These are phyloP conservation scores for Erpetoichthys calabaricus DNA, from an alignment of 2,797 vertebrate species.

Conservation along the genomic window DNA sequence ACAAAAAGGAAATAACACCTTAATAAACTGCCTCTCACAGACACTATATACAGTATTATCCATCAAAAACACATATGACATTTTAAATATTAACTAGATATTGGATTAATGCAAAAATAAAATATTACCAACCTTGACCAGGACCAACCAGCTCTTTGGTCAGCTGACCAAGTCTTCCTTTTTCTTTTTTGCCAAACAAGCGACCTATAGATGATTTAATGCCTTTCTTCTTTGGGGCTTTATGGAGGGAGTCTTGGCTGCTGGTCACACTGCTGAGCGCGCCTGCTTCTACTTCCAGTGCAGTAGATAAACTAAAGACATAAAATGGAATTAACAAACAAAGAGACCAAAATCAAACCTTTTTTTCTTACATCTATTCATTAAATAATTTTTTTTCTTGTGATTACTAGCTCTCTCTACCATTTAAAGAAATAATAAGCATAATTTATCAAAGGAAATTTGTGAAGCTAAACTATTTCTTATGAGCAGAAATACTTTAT, in stretches of 20 bases:
- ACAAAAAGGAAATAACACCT: too few relatives aligned
- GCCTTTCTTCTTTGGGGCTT: constrained; percentile 97
- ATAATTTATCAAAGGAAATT: too few relatives aligned
- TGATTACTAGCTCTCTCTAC: too few relatives aligned
- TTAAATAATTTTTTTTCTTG: too few relatives aligned
- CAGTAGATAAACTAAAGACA: constrained; percentile 62
- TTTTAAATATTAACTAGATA: background rate
- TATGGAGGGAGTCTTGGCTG: constrained; percentile 94
- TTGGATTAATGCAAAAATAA: background rate
- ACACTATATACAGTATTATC: too few relatives aligned
- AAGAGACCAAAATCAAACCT: background rate
- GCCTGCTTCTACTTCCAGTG: constrained; percentile 79
- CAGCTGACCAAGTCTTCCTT: constrained; percentile 77
- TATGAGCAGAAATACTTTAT: too few relatives aligned
- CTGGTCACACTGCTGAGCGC: constrained; percentile 80
- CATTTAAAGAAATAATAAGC: too few relatives aligned
- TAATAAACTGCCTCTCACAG: too few relatives aligned
- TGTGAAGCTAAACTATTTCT: too few relatives aligned
- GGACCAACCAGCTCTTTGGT: constrained; percentile 70
- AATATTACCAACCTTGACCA: constrained; percentile 29
- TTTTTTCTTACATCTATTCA: too few relatives aligned
- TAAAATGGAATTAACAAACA: constrained; percentile 12
- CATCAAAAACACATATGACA: too few relatives aligned
- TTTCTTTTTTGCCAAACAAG: constrained; percentile 97
- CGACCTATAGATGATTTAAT: constrained; percentile 98